Base-by-base conservation (phyloP, 2,113 vertebrate genomes). In the Apistogramma diplotaenia region DNA sequence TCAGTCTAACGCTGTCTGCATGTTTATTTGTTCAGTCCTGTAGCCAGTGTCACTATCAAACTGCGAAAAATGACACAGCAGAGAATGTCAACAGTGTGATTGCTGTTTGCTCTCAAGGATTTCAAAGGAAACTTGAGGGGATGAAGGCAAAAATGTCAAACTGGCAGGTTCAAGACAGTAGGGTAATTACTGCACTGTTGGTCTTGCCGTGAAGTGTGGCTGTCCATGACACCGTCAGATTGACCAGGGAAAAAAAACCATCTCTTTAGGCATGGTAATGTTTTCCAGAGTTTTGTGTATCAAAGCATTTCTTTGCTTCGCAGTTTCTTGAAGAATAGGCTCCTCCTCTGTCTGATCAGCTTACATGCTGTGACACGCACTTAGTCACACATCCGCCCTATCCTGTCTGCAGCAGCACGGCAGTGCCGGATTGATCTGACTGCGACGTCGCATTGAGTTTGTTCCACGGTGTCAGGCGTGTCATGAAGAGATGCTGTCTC, bases 151-250 rank as follows among this genome's bases (percentile, higher is more conserved):
- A 77, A 71, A 58, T 76, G 51, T 76, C 53, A 21, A 23, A 67
- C 46, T n/a, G 78, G 75, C 88, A 84, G 79, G 85, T 83, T 83
- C 74, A 43, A 33, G 81, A 74, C 92, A 58, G 83, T 79, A 67
- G 57, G 40, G 67, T 84, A 82, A 86, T 78, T 79, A 53, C 89
- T 58, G 54, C 55, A 7, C 60, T 62, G 27, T 37, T 79, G 51
- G 56, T 71, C 27, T 61, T 5, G 4, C 43, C 72, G 55, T 74
- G 67, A 85, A 61, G 51, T 75, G 57, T 21, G 23, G 33, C 56
- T 1, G 21, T 49, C 62, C 40, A 49, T 49, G 62, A 60, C 29
- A 72, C 53, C 76, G 59, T 65, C 31, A 1, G 55, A 85, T 72
- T 53, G 51, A 8, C 19, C 51, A 53, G 19, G 21, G 21, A 21